A percentile compares a stretch with the other conserved stretches of the same genome.
These are phyloP conservation scores for Enteromius treurensis DNA, from an alignment of 2,797 vertebrate species.

Conservation along the genomic window DNA sequence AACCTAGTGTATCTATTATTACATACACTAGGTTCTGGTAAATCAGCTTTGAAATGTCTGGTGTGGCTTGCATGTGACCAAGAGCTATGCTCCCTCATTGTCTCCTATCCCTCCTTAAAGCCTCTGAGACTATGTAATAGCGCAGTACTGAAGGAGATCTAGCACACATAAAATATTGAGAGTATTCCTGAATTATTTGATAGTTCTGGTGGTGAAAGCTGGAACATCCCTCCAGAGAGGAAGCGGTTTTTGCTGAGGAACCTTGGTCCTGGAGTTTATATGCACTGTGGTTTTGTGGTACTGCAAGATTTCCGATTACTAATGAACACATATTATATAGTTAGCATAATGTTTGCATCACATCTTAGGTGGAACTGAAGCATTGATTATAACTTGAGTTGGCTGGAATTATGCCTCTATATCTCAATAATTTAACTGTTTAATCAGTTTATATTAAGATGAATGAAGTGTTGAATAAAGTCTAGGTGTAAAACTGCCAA, in stretches of 20 bases:
- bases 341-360: background rate
- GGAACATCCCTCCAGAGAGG: slow-evolving; percentile 16
- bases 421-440: background rate
- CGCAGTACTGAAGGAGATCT: slow-evolving; percentile 30
- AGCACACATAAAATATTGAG: slow-evolving; percentile 60
- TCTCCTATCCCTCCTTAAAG: background rate
- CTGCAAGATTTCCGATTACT: background rate
- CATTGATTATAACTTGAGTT: background rate
- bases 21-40: background rate
- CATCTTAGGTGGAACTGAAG: slow-evolving; percentile 3
- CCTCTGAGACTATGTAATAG: slow-evolving; percentile 28
- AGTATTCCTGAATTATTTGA: slow-evolving; percentile 43
- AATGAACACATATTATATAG: background rate
- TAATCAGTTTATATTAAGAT: background rate
- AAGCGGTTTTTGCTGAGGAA: background rate
- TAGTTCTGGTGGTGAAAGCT: slow-evolving; percentile 26
- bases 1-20: background rate
- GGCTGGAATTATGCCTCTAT: background rate
- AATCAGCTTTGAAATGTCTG: background rate
- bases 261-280: background rate
- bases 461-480: background rate
- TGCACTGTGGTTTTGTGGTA: background rate
- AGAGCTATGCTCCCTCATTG: background rate
- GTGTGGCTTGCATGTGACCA: background rate
- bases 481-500: background rate